phyloP scores from a whole-genome alignment of 2,797 vertebrate species.

The Pristis pectinata region DNA sequence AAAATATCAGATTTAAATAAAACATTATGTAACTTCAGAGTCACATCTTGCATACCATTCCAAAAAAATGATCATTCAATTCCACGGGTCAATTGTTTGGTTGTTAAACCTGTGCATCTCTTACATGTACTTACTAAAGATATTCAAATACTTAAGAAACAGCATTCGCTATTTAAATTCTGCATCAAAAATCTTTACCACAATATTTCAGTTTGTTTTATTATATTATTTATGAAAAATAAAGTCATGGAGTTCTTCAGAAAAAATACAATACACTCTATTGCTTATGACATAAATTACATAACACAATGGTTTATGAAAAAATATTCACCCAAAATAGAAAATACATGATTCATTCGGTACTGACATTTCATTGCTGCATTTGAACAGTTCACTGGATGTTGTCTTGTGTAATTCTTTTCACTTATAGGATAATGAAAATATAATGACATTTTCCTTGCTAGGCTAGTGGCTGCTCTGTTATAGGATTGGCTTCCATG shows the following conservation, averaged over 20 bases:
- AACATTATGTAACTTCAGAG: neutral
- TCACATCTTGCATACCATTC: neutral
- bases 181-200: neutral
- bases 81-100: neutral
- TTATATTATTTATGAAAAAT: neutral
- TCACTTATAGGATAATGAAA: neutral
- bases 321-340: neutral
- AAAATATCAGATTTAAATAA: neutral
- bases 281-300: neutral
- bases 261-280: neutral
- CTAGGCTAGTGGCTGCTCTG: neutral
- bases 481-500: neutral
- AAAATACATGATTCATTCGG: neutral
- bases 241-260: neutral
- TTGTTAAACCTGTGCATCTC: neutral
- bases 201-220: neutral
- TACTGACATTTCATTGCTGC: neutral
- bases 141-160: neutral
- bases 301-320: neutral
- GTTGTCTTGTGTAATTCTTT: neutral
- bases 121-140: neutral
- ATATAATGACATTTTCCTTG: neutral
- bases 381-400: conserved; percentile 4
- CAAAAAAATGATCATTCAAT: neutral
- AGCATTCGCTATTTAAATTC: neutral